These are phyloP conservation scores for Abscondita cerata DNA, from an alignment of 2,888 invertebrate genomes.

Conservation along the genomic window DNA sequence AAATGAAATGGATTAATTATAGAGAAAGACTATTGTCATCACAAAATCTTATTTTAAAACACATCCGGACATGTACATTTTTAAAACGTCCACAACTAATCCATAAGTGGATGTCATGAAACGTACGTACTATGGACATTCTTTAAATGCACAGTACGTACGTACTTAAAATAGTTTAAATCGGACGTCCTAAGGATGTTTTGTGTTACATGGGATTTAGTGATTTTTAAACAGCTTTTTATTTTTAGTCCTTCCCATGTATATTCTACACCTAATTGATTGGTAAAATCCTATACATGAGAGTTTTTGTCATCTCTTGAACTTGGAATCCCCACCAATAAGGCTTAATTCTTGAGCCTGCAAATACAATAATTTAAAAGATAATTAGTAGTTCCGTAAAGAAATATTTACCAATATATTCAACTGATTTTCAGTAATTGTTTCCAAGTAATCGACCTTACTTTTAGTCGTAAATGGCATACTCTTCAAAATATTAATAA, in stretches of 20 bases:
- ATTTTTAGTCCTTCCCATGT: slow-evolving; percentile 2
- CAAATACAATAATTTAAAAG: background rate
- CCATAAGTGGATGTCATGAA: too few species aligned
- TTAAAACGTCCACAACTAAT: too few species aligned
- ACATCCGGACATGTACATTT: too few species aligned
- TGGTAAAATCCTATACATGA: background rate
- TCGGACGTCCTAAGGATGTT: background rate
- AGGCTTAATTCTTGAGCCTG: slow-evolving; percentile 1
- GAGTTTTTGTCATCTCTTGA: background rate
- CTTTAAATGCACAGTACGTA: too few species aligned
- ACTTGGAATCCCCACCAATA: background rate
- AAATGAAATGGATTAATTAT: too few species aligned
- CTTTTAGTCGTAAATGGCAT: background rate
- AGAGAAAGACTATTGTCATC: too few species aligned
- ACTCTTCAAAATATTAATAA: background rate
- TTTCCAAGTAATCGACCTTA: background rate
- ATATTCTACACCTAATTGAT: background rate
- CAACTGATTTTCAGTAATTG: background rate
- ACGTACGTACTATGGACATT: too few species aligned
- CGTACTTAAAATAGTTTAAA: too few species aligned
- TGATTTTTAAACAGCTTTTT: background rate
- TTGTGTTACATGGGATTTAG: background rate
- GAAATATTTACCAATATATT: background rate
- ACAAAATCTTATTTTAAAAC: too few species aligned
- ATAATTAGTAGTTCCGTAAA: background rate